A percentile compares a stretch with the other conserved stretches of the same genome.
These are phyloP conservation scores for Laupala kohalensis DNA, from an alignment of 1,140 invertebrate genomes.

Conservation along the genomic window DNA sequence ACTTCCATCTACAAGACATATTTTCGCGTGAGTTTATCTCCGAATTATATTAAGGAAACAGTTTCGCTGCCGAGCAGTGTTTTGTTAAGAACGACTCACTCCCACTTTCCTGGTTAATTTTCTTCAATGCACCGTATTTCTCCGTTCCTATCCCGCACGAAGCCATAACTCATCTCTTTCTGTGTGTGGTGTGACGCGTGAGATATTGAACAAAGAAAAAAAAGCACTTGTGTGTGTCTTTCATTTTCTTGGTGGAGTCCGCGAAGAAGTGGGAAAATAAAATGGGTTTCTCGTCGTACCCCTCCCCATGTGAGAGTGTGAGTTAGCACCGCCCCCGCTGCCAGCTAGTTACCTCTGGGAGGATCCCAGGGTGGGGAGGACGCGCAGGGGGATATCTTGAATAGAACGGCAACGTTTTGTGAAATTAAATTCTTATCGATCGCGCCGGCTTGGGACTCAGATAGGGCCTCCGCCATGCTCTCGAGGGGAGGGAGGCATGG, in stretches of 20 bases:
- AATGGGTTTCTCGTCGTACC: not conserved
- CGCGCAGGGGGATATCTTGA: not conserved
- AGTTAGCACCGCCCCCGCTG: not conserved
- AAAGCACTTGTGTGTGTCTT: not conserved
- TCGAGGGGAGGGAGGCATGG: not conserved
- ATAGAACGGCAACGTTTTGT: conserved; percentile 8
- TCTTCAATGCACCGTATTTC: not conserved
- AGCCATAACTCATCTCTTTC: not conserved
- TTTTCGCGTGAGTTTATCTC: not conserved
- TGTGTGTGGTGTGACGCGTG: not conserved
- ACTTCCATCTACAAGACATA: not conserved
- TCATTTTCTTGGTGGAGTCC: not conserved
- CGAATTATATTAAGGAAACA: not conserved
- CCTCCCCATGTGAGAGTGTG: not conserved
- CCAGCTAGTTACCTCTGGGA: not conserved
- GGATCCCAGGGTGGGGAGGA: not conserved
- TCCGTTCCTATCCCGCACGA: not conserved
- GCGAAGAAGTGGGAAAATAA: not conserved
- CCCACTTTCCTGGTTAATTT: not conserved
- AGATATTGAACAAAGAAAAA: not conserved
- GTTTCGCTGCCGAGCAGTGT: not conserved
- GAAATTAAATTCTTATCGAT: conserved; percentile 10
- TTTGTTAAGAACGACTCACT: not conserved
- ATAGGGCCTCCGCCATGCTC: not conserved
- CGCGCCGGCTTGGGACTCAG: not conserved